These are phyloP conservation scores for Pseudonaja textilis DNA, from an alignment of 2,113 vertebrate species.

Conservation along the genomic window DNA sequence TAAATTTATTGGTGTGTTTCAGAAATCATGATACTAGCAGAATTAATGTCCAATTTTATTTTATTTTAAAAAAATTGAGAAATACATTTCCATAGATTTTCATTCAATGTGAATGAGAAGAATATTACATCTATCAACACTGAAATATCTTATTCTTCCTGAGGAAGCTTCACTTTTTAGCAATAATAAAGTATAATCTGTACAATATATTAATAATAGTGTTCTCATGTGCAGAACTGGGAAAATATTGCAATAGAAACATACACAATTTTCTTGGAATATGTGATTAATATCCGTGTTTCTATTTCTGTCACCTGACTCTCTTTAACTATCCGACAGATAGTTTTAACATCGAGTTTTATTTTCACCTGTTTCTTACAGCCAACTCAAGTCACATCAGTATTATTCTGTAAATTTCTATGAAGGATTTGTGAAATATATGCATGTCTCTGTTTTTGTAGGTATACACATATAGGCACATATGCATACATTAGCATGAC, in stretches of 20 bases:
- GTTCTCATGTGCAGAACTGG: conserved; percentile 50
- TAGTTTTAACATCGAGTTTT: neutral
- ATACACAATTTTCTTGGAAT: conserved; percentile 45
- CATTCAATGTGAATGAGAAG: conserved; percentile 82
- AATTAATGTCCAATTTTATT: conserved; percentile 70
- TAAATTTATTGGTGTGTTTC: conserved; percentile 74
- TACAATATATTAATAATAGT: conserved; percentile 62
- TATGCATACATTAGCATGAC: neutral
- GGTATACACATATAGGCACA: neutral
- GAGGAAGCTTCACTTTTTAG: conserved; percentile 74
- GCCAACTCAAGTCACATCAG: conserved; percentile 14
- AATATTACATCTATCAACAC: conserved; percentile 73
- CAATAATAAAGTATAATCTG: conserved; percentile 64
- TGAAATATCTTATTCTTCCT: conserved; percentile 73
- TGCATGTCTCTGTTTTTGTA: neutral
- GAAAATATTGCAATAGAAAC: conserved; percentile 55
- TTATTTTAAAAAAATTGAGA: conserved; percentile 63
- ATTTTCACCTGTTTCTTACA: conserved; percentile 24
- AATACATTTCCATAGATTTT: conserved; percentile 73
- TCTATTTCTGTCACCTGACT: neutral
- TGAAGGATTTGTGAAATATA: neutral
- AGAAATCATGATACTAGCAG: conserved; percentile 73
- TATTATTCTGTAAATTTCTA: neutral
- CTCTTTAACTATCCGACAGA: neutral
- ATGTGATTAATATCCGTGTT: neutral